These are phyloP conservation scores for Troides helena DNA, from an alignment of 2,888 invertebrate genomes.

Conservation along the genomic window DNA sequence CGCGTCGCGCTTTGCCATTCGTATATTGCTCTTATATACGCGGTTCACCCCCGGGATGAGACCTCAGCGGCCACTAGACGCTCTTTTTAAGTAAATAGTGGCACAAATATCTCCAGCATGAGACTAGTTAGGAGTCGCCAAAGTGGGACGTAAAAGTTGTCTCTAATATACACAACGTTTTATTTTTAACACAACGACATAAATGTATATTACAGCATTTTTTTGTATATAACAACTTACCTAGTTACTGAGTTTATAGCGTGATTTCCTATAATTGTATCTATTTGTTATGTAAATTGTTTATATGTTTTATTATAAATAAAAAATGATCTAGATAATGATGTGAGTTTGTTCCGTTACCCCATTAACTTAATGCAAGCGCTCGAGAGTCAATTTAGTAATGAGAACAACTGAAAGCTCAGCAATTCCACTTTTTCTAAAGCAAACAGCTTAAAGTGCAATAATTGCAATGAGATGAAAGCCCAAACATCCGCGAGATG, in stretches of 20 bases:
- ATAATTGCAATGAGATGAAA: conserved; percentile 7
- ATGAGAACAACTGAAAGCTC: neutral
- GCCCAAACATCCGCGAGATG: conserved; percentile 8
- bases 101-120: conserved; percentile 18
- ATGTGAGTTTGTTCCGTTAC: neutral
- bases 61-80: conserved; percentile 20
- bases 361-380: neutral
- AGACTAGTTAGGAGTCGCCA: conserved; percentile 12
- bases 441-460: conserved; percentile 5
- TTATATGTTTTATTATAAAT: neutral
- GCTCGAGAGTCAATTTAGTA: neutral
- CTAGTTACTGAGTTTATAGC: too few relatives aligned
- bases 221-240: too few relatives aligned
- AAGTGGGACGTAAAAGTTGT: conserved; percentile 5
- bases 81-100: conserved; percentile 27
- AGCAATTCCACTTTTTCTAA: neutral
- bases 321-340: neutral
- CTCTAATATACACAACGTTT: neutral
- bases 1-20: neutral
- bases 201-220: neutral
- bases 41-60: conserved; percentile 14
- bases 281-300: neutral
- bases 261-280: neutral
- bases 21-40: conserved; percentile 9
- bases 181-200: neutral